These are phyloP conservation scores for Aphis craccivora DNA, from an alignment of 1,140 invertebrate species.

Conservation along the genomic window DNA sequence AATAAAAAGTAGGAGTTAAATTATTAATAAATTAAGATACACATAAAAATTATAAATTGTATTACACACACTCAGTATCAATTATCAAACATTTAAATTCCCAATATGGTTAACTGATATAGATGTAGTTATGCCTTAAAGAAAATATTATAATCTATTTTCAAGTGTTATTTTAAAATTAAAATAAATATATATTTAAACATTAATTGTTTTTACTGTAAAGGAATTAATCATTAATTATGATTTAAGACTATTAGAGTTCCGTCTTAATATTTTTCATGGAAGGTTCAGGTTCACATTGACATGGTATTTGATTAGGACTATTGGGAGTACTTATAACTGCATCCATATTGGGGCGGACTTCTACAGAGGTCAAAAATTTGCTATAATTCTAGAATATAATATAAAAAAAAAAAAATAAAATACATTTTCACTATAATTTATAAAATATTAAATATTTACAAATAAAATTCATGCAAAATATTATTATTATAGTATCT, in stretches of 20 bases:
- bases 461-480: not conserved
- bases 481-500: not conserved
- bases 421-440: not conserved
- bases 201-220: not conserved
- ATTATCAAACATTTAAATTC: not conserved
- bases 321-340: slow-evolving; percentile 67
- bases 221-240: not conserved
- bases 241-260: not conserved
- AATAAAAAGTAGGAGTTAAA: not conserved
- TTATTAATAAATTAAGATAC: not conserved
- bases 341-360: slow-evolving; percentile 78
- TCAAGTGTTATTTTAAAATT: not conserved
- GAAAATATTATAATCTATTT: not conserved
- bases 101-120: too few relatives aligned
- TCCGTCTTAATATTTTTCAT: slow-evolving; percentile 6
- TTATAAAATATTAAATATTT: not conserved
- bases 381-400: slow-evolving; percentile 74
- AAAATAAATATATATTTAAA: not conserved
- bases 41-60: not conserved
- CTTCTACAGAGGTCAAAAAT: slow-evolving; percentile 69
- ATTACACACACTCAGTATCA: not conserved
- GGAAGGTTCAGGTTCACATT: not conserved
- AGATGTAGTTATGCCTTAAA: too few relatives aligned
- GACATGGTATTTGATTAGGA: slow-evolving; percentile 64
- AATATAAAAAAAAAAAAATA: too few relatives aligned